Evolutionary conservation across 2,113 vertebrate species (phyloP).

Genomic region (Catharus fuscescens): DNA sequence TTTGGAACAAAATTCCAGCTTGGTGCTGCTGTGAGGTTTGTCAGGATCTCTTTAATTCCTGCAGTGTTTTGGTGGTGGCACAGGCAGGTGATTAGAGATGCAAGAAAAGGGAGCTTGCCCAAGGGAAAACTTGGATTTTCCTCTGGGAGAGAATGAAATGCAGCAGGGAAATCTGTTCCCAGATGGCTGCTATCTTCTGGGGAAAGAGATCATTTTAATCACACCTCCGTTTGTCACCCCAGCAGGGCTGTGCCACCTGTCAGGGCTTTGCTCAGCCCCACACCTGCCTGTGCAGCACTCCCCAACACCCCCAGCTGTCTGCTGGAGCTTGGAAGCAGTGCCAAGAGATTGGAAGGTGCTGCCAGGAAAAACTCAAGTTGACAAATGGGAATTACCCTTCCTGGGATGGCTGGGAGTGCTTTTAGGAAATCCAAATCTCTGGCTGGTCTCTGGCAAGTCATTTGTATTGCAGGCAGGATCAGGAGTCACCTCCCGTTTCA

Average conservation of each 20-base stretch:
- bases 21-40: neutral
- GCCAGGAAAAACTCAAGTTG: conserved; percentile 65
- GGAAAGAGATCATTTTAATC: neutral
- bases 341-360: conserved; percentile 46
- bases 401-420: conserved; percentile 38
- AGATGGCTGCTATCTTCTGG: neutral
- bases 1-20: neutral
- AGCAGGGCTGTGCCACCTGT: neutral
- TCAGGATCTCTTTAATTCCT: neutral
- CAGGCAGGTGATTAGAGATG: neutral
- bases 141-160: neutral
- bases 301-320: neutral
- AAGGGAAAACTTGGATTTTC: neutral
- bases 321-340: neutral
- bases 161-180: neutral
- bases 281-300: neutral
- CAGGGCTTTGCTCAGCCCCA: conserved; percentile 3
- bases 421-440: conserved; percentile 46
- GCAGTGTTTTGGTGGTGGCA: neutral
- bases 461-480: conserved; percentile 16
- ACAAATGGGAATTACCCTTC: conserved; percentile 63
- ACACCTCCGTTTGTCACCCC: neutral
- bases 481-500: neutral
- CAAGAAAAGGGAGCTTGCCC: neutral
- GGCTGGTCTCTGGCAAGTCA: conserved; percentile 20